Evolutionary conservation across 2,797 vertebrate species (phyloP), one percentile per base, ranked within the genome.

Genomic region (Phylloscopus collybita): DNA sequence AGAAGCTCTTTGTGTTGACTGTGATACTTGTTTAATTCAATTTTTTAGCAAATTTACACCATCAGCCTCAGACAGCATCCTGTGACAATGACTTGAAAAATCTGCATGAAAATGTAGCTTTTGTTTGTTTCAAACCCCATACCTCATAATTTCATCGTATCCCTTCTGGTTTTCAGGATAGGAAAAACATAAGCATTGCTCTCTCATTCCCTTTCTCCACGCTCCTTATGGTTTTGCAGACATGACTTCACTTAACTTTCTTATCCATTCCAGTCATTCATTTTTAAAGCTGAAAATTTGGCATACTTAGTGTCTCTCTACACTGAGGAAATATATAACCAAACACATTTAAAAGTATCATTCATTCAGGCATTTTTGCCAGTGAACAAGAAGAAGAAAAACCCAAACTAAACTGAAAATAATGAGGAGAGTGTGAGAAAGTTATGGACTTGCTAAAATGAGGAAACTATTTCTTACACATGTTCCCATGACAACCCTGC

Each of bases 401-500:
- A 18, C 8, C 19, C 22, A 79, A 60, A 5, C 11, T 27, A 79
- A 70, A 66, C 6, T 0, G 0, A 72, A 78, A 66, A 67, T 40
- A 50, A 90, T 78, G 57, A 90, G 47, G 47, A 71, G 44, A 80
- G 40, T 42, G 76, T 0, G 0, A 79, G 49, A 47, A 94, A 93
- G 73, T 88, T 80, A 44, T 8, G 72, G 87, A 80, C 38, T 87
- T 92, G 61, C 22, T 80, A 87, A 87, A 94, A 82, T 7, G 61
- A 87, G 61, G 26, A 32, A 82, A 92, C 65, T 91, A 71, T 53
- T 95, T 69, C 66, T 80, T 76, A 59, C 30, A 13, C 29, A 4
- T 61, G 92, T 96, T 97, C 92, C 96, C 93, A 95, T 97, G 96
- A 95, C 96, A 96, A 95, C 96, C 66, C 61, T 86, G 83, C 80